Base-by-base conservation (phyloP, 2,113 vertebrate species). In the Rhynchopsitta pachyrhyncha region DNA sequence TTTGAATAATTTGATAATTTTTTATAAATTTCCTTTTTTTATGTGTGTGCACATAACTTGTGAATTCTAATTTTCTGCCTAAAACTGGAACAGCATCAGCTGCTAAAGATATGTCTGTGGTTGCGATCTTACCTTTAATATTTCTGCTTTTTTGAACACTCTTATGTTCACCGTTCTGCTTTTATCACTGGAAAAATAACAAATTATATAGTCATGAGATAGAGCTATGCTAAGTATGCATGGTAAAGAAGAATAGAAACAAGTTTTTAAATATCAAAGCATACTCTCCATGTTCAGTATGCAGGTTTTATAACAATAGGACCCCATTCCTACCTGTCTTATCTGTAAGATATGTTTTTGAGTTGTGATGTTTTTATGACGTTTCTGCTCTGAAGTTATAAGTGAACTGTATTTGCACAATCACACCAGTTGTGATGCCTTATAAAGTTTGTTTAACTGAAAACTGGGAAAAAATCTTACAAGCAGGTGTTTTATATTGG, bases 221-320 rank as follows among this genome's bases (percentile, higher is more conserved):
- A 59, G 33, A 78, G 33, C 20, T 82, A 42, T 76, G 39, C 68
- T 92, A 88, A 81, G n/a, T 53, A 88, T 52, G n/a, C 63, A 82
- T 71, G 11, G 24, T 28, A 77, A 35, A 78, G 68, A 95, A 90
- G 53, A 91, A 86, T n/a, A 86, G 25, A 93, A 91, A 71, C 4
- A 42, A 73, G 91, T 92, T 92, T 23, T 42, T 29, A 87, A 95
- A 92, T 79, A 57, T 82, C 89, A 89, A 78, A 89, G 47, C 57
- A 55, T n/a, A 44, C 13, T 71, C 27, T 86, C 12, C 16, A 5
- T 25, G 35, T 85, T 82, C 47, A 78, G 47, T 62, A 57, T 74
- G 28, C 33, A 64, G 35, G 17, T 79, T 82, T 89, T 73, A 41
- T 57, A 82, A 82, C 22, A 90, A 86, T 46, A 16, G 3, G 6